Evolutionary conservation across 2,113 vertebrate genomes (phyloP).

Genomic region (Grammomys surdaster): DNA sequence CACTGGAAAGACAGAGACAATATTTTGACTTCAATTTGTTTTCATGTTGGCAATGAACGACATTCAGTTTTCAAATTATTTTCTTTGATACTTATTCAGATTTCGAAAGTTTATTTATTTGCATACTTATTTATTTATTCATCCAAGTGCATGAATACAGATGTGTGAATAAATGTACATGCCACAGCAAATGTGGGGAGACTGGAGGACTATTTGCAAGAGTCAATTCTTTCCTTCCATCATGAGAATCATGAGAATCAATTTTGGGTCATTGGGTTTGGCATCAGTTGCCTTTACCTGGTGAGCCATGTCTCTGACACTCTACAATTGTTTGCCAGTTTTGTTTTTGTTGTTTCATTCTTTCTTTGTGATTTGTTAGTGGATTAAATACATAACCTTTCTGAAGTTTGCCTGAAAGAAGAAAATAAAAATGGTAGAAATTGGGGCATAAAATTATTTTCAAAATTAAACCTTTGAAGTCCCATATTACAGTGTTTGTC

Average conservation of each 20-base stretch:
- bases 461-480: background rate
- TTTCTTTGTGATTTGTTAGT: background rate
- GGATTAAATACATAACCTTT: background rate
- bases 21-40: background rate
- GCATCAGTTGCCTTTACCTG: background rate
- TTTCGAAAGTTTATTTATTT: background rate
- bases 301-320: background rate
- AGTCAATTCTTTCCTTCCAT: background rate
- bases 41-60: background rate
- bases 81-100: background rate
- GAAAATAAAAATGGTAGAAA: background rate
- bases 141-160: background rate
- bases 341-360: background rate
- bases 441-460: background rate
- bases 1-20: accelerated
- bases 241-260: background rate
- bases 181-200: no score
- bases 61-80: background rate
- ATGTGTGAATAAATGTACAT: background rate
- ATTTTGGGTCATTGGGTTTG: background rate
- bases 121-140: background rate
- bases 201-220: background rate
- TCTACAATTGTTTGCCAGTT: background rate
- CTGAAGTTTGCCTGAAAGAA: background rate
- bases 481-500: background rate